Evolutionary conservation across 2,113 vertebrate genomes (phyloP).

Genomic region (Bos javanicus): DNA sequence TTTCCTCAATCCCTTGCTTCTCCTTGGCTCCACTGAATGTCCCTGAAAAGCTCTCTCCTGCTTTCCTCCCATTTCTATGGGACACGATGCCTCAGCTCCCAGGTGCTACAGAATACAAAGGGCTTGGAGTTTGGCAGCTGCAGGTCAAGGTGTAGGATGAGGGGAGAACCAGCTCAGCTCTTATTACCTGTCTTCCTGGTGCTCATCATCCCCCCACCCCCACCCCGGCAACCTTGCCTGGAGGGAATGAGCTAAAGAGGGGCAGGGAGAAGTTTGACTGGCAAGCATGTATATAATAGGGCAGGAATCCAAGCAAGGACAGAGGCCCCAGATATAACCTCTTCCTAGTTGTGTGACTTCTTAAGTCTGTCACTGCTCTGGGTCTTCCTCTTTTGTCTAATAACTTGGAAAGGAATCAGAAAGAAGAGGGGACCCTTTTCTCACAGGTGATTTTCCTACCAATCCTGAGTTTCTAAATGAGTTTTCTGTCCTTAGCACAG

Average conservation of each 20-base stretch:
- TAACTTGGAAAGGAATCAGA: neutral
- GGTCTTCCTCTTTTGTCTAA: neutral
- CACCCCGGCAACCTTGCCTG: neutral
- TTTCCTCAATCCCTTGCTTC: neutral
- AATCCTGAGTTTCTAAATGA: slow-evolving; percentile 1
- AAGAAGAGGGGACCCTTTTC: neutral
- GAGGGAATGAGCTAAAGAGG: neutral
- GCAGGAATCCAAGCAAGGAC: neutral
- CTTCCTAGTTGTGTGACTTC: neutral
- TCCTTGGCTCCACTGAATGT: neutral
- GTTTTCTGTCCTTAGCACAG: neutral
- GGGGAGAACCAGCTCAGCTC: neutral
- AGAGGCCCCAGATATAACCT: neutral
- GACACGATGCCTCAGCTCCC: neutral
- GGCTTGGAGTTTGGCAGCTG: neutral
- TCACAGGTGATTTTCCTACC: neutral
- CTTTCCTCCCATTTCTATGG: neutral
- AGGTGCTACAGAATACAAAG: slow-evolving; percentile 9
- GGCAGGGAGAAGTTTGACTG: neutral
- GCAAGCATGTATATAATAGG: neutral
- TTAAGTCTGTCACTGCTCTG: neutral
- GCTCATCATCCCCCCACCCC: neutral
- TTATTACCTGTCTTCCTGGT: neutral
- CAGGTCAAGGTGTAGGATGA: neutral
- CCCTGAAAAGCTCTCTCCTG: neutral